A percentile compares a stretch with the other conserved stretches of the same genome.
phyloP scores from a whole-genome alignment of 2,888 invertebrate genomes.

The Erebia epiphron region DNA sequence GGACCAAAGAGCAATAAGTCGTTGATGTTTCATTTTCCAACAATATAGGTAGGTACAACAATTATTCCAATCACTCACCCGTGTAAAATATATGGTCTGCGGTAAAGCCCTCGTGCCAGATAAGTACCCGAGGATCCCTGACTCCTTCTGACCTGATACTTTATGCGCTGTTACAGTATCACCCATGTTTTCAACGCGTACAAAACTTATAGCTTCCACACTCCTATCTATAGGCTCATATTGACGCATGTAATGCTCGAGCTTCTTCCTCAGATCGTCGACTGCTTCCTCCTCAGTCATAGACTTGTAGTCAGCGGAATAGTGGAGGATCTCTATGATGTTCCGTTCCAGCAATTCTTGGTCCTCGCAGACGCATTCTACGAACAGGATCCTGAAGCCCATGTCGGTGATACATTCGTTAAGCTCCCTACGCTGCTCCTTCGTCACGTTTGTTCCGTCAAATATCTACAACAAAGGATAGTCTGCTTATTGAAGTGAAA shows the following conservation, averaged over 20 bases:
- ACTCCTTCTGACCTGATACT: constrained; percentile 90
- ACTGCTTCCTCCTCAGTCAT: constrained; percentile 91
- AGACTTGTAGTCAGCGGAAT: constrained; percentile 93
- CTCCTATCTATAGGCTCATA: constrained; percentile 90
- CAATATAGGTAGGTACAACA: no score
- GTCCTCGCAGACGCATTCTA: constrained; percentile 96
- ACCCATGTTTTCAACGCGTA: constrained; percentile 80
- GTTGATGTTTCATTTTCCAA: no score
- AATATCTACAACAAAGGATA: constrained; percentile 86
- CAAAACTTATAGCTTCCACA: constrained; percentile 79
- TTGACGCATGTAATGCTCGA: constrained; percentile 91
- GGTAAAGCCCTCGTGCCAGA: constrained; percentile 92
- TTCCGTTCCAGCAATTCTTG: constrained; percentile 74
- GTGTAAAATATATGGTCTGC: constrained; percentile 94
- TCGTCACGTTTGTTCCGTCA: constrained; percentile 96
- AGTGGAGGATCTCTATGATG: constrained; percentile 89
- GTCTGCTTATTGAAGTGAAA: no score
- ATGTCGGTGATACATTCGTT: constrained; percentile 87
- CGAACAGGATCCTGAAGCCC: constrained; percentile 93
- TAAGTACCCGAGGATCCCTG: constrained; percentile 92
- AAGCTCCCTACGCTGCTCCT: constrained; percentile 90
- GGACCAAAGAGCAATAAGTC: no score
- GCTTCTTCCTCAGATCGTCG: constrained; percentile 90
- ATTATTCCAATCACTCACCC: constrained; percentile 84
- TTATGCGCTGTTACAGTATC: constrained; percentile 88